phyloP scores from a whole-genome alignment of 2,113 vertebrate species.

The Sapajus apella region DNA sequence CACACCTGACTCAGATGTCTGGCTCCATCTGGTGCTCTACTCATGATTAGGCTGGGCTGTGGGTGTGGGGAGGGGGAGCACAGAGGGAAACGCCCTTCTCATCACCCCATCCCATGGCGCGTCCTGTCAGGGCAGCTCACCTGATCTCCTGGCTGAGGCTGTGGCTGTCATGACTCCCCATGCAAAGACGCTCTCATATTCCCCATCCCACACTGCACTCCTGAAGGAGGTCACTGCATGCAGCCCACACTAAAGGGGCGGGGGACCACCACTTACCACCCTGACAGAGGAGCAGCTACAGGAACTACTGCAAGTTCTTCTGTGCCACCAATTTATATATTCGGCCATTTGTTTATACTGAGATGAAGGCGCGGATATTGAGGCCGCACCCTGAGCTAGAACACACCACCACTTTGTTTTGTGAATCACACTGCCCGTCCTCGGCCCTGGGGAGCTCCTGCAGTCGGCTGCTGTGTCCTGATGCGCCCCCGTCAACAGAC shows the following conservation, averaged over 20 bases:
- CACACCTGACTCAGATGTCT: not conserved
- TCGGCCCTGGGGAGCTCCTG: not conserved
- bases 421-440: not conserved
- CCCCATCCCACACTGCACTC: not conserved
- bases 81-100: too few relatives aligned
- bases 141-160: not conserved
- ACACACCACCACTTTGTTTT: not conserved
- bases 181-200: not conserved
- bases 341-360: not conserved
- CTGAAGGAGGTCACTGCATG: not conserved
- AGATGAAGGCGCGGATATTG: not conserved
- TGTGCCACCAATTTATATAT: too few relatives aligned
- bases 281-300: not conserved
- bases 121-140: not conserved
- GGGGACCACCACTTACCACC: not conserved
- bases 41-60: not conserved
- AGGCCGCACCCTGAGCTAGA: too few relatives aligned
- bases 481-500: fast-evolving
- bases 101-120: not conserved
- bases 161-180: not conserved
- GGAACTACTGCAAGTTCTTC: not conserved
- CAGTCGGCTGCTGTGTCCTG: not conserved
- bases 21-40: not conserved
- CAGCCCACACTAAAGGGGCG: not conserved
- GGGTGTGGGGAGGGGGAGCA: not conserved